Evolutionary conservation across 2,797 vertebrate species (phyloP).

Genomic region (Falco concolor): DNA sequence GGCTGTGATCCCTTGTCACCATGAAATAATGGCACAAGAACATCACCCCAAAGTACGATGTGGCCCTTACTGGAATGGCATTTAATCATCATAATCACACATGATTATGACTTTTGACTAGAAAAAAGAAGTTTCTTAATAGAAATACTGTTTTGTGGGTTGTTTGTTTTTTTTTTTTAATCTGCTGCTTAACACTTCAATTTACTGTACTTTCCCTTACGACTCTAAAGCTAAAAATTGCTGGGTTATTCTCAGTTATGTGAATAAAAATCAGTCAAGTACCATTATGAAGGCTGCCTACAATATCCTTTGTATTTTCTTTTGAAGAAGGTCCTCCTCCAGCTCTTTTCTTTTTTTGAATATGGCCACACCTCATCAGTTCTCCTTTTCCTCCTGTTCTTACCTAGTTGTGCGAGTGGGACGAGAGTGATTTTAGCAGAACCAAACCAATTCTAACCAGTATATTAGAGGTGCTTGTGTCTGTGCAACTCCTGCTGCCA

Average conservation of each 20-base stretch:
- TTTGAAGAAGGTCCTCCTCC: not conserved
- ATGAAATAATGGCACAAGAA: not conserved
- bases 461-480: fast-evolving
- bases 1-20: not conserved
- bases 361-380: not conserved
- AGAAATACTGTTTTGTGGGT: not conserved
- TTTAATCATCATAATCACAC: not conserved
- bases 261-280: constrained; percentile 37
- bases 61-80: not conserved
- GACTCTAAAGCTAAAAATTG: not conserved
- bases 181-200: not conserved
- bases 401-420: not conserved
- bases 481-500: not conserved
- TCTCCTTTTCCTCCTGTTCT: not conserved
- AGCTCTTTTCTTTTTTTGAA: not conserved
- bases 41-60: not conserved
- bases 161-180: not conserved
- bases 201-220: not conserved
- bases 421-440: not conserved
- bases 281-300: constrained; percentile 18
- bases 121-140: not conserved
- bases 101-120: not conserved
- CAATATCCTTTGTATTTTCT: not conserved
- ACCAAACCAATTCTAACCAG: not conserved
- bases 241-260: not conserved